Conservation (phyloP, 2,888 invertebrate species). For the Pseudolycoriella hygida region DNA sequence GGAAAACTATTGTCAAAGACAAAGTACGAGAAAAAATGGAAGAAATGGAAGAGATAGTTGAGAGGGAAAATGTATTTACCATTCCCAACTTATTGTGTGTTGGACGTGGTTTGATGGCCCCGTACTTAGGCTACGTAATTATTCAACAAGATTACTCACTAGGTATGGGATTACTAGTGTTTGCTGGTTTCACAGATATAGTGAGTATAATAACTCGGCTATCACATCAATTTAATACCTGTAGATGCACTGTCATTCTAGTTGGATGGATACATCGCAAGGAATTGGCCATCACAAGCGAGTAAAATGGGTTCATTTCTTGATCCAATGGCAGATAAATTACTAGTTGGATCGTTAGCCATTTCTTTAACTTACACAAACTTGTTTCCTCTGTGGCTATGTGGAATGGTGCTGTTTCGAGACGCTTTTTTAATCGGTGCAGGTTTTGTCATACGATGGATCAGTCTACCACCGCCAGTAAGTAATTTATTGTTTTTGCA, state of each 20-base stretch:
- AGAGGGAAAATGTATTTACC: constrained; percentile 76
- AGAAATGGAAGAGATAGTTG: constrained; percentile 43
- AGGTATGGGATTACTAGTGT: constrained; percentile 63
- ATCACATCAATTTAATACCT: no score
- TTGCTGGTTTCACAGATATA: constrained; percentile 84
- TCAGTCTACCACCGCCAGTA: constrained; percentile 77
- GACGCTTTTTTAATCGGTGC: constrained; percentile 68
- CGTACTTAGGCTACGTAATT: constrained; percentile 78
- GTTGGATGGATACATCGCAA: constrained; percentile 93
- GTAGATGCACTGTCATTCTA: constrained; percentile 25
- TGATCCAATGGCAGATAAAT: constrained; percentile 94
- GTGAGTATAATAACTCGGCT: constrained; percentile 38
- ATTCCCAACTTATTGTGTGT: constrained; percentile 84
- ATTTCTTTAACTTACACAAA: constrained; percentile 70
- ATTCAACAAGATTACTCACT: constrained; percentile 59
- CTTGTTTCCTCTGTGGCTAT: constrained; percentile 66
- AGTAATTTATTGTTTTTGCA: constrained; percentile 22
- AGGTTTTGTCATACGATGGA: constrained; percentile 80
- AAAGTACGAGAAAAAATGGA: constrained; percentile 59
- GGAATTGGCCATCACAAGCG: constrained; percentile 78
- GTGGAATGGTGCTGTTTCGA: constrained; percentile 64
- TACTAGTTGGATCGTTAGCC: constrained; percentile 77
- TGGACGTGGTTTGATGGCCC: constrained; percentile 68
- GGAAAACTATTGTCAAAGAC: constrained; percentile 50
- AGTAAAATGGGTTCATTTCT: constrained; percentile 88